Evolutionary conservation across 2,888 invertebrate species (phyloP), one percentile per base, ranked within the genome.

Genomic region (Drosophila anomalata): DNA sequence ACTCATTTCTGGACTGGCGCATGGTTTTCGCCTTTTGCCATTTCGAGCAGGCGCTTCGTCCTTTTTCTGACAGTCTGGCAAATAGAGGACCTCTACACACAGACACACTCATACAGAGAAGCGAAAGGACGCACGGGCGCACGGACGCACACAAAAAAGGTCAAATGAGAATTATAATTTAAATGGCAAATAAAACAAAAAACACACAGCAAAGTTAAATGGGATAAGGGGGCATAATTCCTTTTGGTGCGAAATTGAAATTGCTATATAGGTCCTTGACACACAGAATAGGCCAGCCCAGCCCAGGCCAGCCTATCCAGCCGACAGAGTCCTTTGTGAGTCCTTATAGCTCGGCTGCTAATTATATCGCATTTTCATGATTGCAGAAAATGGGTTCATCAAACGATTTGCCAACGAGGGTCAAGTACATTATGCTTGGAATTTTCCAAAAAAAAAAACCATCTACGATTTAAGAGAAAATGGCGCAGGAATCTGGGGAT

Each of bases 11-110:
- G 66, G 42, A 36, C 62, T 63, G 81, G 71, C 72, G 83, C 77
- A 85, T 31, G 61, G 48, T 76, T 79, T 83, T 86, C 66, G 87
- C 87, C 82, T 77, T 73, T 81, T 86, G 80, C 88, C 87, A 77
- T 88, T 88, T 82, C 48, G 71, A 74, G 58, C 76, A 79, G 76
- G 68, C 67, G 54, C 50, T 54, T 63, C 65, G 73, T 73, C 73
- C 73, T 55, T 56, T 73, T 65, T 55, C 73, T 51, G 65, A 66
- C 65, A 69, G 69, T 31, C 59, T 22, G 44, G 59, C 59, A 60
- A 58, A 60, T 60, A 42, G 69, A 66, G 69, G 57, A 55, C 68
- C 54, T 41, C 42, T 61, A 61, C 24, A 54, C 54, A 53, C 47
- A 24, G 17, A 41, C 39, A 41, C 17, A 48, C 36, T 8, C 20